Evolutionary conservation across 2,797 vertebrate genomes (phyloP), one percentile per base, ranked within the genome.

Genomic region (Tapera naevia): DNA sequence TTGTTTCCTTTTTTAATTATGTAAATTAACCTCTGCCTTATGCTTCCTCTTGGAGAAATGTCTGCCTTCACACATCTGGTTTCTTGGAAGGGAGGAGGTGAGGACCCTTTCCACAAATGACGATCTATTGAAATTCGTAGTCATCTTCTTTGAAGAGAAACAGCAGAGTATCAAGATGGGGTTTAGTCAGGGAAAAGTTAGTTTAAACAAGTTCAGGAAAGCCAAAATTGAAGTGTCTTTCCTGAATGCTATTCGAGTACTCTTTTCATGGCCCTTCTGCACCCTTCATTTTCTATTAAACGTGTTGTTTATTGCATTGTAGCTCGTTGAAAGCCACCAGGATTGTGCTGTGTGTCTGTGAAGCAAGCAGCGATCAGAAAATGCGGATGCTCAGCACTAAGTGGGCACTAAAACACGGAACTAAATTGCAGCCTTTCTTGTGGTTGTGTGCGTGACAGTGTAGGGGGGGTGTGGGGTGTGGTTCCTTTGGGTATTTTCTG

Each of bases 31-130:
- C 81, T 88, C 82, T 95, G 85, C 91, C 88, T 92, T 94, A 86
- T 93, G 85, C 86, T 96, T 93, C 90, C 93, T 95, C 84, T 93
- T 41, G 92, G 65, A 89, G 93, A 93, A 94, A 89, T 69, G 35
- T 83, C 74, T 86, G 51, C 93, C 82, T 88, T 95, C 72, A 90
- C 48, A 37, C 0, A 0, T 92, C 74, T 57, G 53, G 35, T 94
- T 95, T 93, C 91, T 93, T 94, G 92, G 94, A 96, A 97, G 86
- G 30, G 80, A 51, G 28, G 64, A 50, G 43, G 22, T 50, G 54
- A 62, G 46, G 87, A 5, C 23, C 37, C 67, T 93, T 93, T 96
- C 93, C 83, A 91, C 95, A 93, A 95, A 90, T 90, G 86, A 94
- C 80, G 12, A 0, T 57, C 8, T 54, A 19, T 23, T 86, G 88